Evolutionary conservation across 2,888 invertebrate species (phyloP).

Genomic region (Mycalesis mineus): DNA sequence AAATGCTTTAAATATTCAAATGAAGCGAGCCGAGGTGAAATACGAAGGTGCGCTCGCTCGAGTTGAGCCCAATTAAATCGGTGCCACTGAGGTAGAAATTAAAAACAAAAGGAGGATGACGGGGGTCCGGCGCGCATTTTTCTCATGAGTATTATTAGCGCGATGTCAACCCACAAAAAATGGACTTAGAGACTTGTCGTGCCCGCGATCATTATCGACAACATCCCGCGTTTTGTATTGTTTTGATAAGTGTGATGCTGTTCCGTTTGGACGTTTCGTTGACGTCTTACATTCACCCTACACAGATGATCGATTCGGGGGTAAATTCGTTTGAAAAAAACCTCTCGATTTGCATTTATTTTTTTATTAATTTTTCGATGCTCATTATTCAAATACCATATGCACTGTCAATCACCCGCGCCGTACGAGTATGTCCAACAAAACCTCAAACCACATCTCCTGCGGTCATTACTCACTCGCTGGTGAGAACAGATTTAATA

Average conservation of each 20-base stretch:
- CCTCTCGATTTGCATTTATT: slow-evolving; percentile 14
- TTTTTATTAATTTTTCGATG: slow-evolving; percentile 10
- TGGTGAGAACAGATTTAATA: slow-evolving; percentile 74
- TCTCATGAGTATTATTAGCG: slow-evolving; percentile 79
- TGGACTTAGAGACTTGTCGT: slow-evolving; percentile 69
- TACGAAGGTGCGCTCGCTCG: slow-evolving; percentile 76
- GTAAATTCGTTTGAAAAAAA: slow-evolving; percentile 21
- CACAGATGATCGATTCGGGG: slow-evolving; percentile 59
- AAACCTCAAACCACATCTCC: slow-evolving; percentile 54
- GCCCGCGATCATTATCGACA: slow-evolving; percentile 71
- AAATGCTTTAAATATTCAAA: slow-evolving; percentile 79
- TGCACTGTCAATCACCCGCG: slow-evolving; percentile 51
- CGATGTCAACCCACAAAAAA: slow-evolving; percentile 77
- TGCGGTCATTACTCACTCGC: slow-evolving; percentile 62
- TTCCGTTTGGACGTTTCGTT: slow-evolving; percentile 57
- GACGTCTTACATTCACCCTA: slow-evolving; percentile 63
- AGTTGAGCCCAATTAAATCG: slow-evolving; percentile 78
- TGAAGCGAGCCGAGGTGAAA: slow-evolving; percentile 76
- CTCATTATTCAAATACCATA: slow-evolving; percentile 21
- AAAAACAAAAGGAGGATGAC: slow-evolving; percentile 77
- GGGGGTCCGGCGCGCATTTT: slow-evolving; percentile 74
- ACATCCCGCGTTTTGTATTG: slow-evolving; percentile 76
- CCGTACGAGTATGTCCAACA: slow-evolving; percentile 48
- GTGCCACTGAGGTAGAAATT: slow-evolving; percentile 79
- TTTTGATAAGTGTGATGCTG: slow-evolving; percentile 73